Conservation (phyloP, 1,140 invertebrate species). For the Aleiodes sp. region DNA sequence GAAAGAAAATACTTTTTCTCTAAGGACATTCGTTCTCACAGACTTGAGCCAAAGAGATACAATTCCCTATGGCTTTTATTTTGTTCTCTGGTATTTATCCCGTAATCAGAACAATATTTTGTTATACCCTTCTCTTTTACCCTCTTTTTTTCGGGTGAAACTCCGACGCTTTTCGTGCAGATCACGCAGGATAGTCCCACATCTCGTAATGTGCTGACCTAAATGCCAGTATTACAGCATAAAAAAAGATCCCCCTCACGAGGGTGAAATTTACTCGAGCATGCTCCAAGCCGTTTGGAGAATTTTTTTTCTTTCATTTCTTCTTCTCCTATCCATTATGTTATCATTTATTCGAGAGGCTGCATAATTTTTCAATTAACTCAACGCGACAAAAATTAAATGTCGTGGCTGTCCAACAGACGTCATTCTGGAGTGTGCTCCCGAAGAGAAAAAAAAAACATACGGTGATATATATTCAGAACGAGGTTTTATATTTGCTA, state of each 20-base stretch:
- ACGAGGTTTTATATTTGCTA: slow-evolving; percentile 5
- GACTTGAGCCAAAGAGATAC: neutral
- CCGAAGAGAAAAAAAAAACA: neutral
- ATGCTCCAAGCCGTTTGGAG: neutral
- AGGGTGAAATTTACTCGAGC: neutral
- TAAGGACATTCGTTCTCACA: too few species aligned
- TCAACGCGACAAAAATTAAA: slow-evolving; percentile 8
- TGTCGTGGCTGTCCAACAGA: neutral
- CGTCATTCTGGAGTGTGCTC: neutral
- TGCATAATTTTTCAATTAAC: slow-evolving; percentile 18
- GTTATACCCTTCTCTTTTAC: neutral
- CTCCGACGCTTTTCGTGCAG: neutral
- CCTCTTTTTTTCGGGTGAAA: too few species aligned
- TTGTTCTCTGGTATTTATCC: neutral
- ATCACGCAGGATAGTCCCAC: neutral
- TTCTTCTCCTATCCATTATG: neutral
- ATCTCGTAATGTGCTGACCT: neutral
- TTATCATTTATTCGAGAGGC: neutral
- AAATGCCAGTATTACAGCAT: neutral
- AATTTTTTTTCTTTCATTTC: neutral
- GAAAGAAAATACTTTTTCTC: too few species aligned
- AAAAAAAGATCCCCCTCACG: neutral
- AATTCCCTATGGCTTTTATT: too few species aligned
- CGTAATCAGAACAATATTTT: neutral
- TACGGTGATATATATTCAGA: neutral